Conservation (phyloP, 1,140 invertebrate genomes). For the Pectinophora gossypiella region DNA sequence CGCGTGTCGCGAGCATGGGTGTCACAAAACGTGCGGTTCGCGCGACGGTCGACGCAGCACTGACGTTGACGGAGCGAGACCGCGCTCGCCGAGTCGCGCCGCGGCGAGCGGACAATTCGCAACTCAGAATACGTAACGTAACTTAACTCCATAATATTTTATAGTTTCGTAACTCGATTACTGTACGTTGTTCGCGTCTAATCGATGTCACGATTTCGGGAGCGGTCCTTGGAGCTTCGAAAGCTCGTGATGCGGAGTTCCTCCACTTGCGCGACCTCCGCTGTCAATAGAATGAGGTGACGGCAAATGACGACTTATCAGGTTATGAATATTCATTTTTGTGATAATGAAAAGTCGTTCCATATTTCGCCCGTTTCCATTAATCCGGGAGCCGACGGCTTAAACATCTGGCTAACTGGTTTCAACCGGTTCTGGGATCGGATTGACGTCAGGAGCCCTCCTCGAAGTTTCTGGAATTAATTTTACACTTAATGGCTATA, state of each 20-base stretch:
- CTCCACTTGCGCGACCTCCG: conserved; percentile 4
- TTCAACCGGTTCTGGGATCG: neutral
- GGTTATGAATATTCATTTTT: conserved; percentile 47
- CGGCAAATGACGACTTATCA: conserved; percentile 12
- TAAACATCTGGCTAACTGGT: neutral
- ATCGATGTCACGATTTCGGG: conserved; percentile 61
- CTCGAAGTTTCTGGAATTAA: neutral
- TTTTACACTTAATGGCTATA: neutral
- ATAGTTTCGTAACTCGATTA: conserved; percentile 71
- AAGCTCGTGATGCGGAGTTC: conserved; percentile 22
- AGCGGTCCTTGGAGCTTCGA: conserved; percentile 32
- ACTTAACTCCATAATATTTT: conserved; percentile 69
- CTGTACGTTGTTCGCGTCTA: conserved; percentile 48
- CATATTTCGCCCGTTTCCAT: conserved; percentile 26
- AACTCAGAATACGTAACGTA: conserved; percentile 56
- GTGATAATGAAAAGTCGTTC: conserved; percentile 44
- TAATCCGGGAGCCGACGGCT: neutral
- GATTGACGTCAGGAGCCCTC: neutral
- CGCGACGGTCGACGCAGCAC: conserved; percentile 49
- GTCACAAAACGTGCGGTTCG: conserved; percentile 22
- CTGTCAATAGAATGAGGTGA: neutral
- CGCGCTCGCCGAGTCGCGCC: conserved; percentile 16
- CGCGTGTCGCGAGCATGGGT: conserved; percentile 23
- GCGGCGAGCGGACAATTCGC: conserved; percentile 48
- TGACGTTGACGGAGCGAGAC: conserved; percentile 18